These are phyloP conservation scores for Xiphophorus hellerii DNA, from an alignment of 2,113 vertebrate species.

Conservation along the genomic window DNA sequence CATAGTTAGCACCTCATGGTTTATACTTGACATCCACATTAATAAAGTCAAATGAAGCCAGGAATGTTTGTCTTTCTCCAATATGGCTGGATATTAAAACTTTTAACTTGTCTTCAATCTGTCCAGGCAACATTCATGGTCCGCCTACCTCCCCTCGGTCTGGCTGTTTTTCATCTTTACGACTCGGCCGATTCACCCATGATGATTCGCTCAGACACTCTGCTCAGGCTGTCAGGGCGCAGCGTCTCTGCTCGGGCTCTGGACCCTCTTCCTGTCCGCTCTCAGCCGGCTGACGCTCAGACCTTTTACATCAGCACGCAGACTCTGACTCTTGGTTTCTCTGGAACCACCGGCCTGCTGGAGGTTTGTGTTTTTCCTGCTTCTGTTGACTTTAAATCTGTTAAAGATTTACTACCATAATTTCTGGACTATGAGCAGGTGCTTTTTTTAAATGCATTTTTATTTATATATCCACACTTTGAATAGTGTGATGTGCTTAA, in stretches of 20 bases:
- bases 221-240: slow-evolving; percentile 82
- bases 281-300: slow-evolving; percentile 75
- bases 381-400: slow-evolving; percentile 1
- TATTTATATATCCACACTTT: too few species aligned
- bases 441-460: too few species aligned
- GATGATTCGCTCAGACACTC: slow-evolving; percentile 81
- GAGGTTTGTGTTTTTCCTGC: slow-evolving; percentile 78
- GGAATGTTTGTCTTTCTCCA: not conserved
- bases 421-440: too few species aligned
- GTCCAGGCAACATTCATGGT: slow-evolving; percentile 88
- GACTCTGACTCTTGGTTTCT: slow-evolving; percentile 90
- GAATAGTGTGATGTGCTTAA: too few species aligned
- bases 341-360: slow-evolving; percentile 87
- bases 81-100: not conserved
- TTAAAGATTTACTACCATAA: slow-evolving; percentile 9
- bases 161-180: slow-evolving; percentile 89
- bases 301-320: slow-evolving; percentile 90
- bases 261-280: slow-evolving; percentile 80
- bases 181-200: slow-evolving; percentile 79
- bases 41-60: slow-evolving; percentile 5
- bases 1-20: slow-evolving; percentile 12
- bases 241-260: slow-evolving; percentile 67
- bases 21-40: not conserved
- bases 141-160: slow-evolving; percentile 87
- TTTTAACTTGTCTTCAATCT: not conserved